Evolutionary conservation across 35 echinoderm and acorn worm species (phyloP).

Genomic region (Eucidaris tribuloides): DNA sequence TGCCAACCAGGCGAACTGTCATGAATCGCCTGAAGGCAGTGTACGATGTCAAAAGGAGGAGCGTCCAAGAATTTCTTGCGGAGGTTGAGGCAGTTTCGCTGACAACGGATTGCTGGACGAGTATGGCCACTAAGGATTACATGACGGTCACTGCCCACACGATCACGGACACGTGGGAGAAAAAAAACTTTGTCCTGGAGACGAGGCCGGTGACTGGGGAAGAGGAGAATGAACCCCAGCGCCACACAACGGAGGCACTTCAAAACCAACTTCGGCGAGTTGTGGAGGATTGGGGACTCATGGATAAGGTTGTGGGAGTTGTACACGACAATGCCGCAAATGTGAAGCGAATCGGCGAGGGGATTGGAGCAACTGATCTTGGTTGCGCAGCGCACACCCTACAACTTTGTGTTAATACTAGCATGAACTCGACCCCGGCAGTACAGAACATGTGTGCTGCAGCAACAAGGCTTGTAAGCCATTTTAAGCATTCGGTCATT

Average conservation of each 20-base stretch:
- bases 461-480: too few species aligned
- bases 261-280: not conserved
- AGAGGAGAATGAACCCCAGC: not conserved
- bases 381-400: too few species aligned
- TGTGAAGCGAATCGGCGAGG: too few species aligned
- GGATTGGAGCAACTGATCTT: too few species aligned
- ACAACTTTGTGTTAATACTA: too few species aligned
- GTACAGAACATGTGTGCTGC: too few species aligned
- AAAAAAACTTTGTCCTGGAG: not conserved
- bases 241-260: slow-evolving; percentile 10
- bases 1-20: slow-evolving; percentile 9
- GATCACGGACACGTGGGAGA: not conserved
- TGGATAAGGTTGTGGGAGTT: not conserved
- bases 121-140: not conserved
- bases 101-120: slow-evolving; percentile 43
- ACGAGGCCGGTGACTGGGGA: not conserved
- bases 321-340: too few species aligned
- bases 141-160: slow-evolving; percentile 31
- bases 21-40: not conserved
- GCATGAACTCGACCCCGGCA: too few species aligned
- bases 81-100: not conserved
- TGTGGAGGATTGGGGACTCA: slow-evolving; percentile 8
- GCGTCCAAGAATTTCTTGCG: not conserved
- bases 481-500: too few species aligned
- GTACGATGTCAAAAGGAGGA: not conserved